Conservation (phyloP, 2,113 vertebrate genomes). For the Panthera tigris region DNA sequence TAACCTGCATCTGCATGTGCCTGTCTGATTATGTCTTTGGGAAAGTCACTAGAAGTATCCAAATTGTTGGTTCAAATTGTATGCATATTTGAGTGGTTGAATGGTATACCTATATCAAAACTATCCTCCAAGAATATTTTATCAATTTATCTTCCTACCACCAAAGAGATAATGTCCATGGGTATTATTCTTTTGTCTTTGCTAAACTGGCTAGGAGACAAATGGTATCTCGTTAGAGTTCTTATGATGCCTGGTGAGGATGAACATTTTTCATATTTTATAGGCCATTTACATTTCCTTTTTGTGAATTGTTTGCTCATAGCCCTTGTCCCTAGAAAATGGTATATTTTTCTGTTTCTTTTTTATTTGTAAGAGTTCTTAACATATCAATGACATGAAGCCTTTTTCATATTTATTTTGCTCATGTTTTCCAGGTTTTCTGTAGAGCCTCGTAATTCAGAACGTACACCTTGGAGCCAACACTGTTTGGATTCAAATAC, state of each 20-base stretch:
- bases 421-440: constrained; percentile 20
- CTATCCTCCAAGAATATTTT: not conserved
- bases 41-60: constrained; percentile 22
- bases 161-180: constrained; percentile 16
- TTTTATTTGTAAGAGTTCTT: constrained; percentile 35
- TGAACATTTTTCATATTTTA: constrained; percentile 46
- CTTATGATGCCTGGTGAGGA: not conserved
- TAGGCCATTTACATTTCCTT: constrained; percentile 37
- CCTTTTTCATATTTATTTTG: not conserved
- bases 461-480: not conserved
- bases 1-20: not conserved
- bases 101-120: not conserved
- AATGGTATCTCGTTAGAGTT: not conserved
- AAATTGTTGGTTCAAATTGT: constrained; percentile 20
- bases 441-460: constrained; percentile 12
- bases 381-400: not conserved
- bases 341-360: constrained; percentile 20
- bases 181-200: constrained; percentile 22
- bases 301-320: constrained; percentile 6
- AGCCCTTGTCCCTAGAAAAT: constrained; percentile 17
- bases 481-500: constrained; percentile 9
- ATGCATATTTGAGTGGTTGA: not conserved
- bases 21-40: constrained; percentile 35
- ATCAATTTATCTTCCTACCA: not conserved
- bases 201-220: not conserved